These are phyloP conservation scores for Alces alces DNA, from an alignment of 2,113 vertebrate genomes.

Conservation along the genomic window DNA sequence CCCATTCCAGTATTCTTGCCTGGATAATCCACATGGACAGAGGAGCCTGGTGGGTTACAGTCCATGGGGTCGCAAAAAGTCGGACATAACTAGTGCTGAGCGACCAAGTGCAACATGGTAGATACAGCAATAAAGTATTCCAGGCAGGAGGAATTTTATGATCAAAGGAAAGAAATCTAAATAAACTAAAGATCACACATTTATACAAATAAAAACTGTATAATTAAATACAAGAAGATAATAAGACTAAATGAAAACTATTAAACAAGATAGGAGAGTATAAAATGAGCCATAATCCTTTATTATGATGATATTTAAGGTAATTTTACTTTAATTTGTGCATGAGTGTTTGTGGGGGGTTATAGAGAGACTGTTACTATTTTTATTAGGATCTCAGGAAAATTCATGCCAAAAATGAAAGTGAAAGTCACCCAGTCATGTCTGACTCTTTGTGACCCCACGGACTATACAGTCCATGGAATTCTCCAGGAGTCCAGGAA, in stretches of 20 bases:
- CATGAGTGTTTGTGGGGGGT: fast-evolving
- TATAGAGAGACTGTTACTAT: neutral
- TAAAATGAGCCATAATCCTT: neutral
- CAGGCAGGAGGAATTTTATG: neutral
- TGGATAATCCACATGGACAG: neutral
- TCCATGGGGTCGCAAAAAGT: neutral
- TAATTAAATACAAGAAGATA: neutral
- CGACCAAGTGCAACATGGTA: fast-evolving
- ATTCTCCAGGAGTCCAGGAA: neutral
- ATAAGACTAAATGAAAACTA: neutral
- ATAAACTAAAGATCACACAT: neutral
- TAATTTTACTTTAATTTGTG: neutral
- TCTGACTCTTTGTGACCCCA: fast-evolving
- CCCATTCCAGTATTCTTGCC: neutral
- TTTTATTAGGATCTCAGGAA: neutral
- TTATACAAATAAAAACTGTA: neutral
- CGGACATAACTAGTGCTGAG: fast-evolving
- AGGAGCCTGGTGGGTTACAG: neutral
- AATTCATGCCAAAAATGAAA: neutral
- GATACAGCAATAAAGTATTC: neutral
- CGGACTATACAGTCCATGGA: neutral
- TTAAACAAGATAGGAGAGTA: neutral
- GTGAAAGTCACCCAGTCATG: neutral
- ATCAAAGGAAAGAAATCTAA: neutral
- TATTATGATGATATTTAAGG: neutral